Base-by-base conservation (phyloP, 2,888 invertebrate species). In the Biston betularia region DNA sequence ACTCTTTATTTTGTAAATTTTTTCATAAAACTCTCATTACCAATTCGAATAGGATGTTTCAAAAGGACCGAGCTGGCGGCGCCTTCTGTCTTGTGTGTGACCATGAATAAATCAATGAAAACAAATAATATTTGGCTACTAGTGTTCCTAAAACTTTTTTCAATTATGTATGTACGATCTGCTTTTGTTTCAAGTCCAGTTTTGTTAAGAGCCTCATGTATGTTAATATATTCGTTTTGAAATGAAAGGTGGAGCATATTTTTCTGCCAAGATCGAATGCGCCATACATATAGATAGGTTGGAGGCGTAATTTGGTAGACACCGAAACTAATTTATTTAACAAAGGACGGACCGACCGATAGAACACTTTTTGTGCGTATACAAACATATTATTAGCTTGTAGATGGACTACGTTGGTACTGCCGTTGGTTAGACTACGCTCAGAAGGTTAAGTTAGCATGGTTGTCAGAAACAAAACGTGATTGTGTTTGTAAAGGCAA, bases 281-380 rank as follows among this genome's bases (percentile, higher is more conserved):
- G 88, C 78, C 87, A 82, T 90, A 89, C 88, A 86, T 91, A 89
- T 89, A 91, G 89, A 92, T 91, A 92, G 89, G 89, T 90, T 83
- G 65, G 86, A 89, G 86, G 94, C 94, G 94, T 94, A 94, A 94
- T 94, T 93, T 94, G 93, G 94, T 94, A 94, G 94, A 94, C 92
- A 94, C 94, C 94, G 94, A 93, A 93, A 89, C 94, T 93, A 94
- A 94, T 94, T 94, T 94, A 93, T 92, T 93, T 93, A 91, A 94
- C 94, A 94, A 94, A 94, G 92, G 92, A 89, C 86, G 84, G 89
- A 80, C 90, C 90, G 90, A 88, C 89, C 86, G 92, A 91, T 92
- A 92, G 88, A 89, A 79, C 87, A 87, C 83, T 93, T 93, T 93
- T 93, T 93, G 89, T 92, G 79, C 79, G 83, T 89, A 86, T 89